phyloP scores from a whole-genome alignment of 1,140 invertebrate species.

The Drosophila chauvacae region DNA sequence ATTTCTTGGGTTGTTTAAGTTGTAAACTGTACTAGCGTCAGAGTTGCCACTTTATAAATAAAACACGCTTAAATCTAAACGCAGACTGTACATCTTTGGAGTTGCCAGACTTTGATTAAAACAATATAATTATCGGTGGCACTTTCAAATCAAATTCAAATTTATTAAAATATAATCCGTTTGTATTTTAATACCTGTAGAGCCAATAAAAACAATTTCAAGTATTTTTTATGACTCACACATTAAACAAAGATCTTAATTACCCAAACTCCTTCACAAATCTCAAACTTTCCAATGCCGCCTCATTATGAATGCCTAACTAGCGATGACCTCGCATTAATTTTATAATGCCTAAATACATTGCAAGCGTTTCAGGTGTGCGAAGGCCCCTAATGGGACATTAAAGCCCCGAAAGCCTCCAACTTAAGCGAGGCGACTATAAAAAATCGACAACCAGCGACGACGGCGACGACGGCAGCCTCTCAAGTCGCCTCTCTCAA shows the following conservation, averaged over 20 bases:
- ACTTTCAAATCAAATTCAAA: too few species aligned
- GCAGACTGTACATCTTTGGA: not conserved
- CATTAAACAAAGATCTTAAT: constrained; percentile 4
- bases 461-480: constrained; percentile 38
- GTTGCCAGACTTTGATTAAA: not conserved
- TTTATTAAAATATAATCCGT: not conserved
- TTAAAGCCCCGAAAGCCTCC: constrained; percentile 58
- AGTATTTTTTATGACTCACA: not conserved
- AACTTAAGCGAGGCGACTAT: constrained; percentile 59
- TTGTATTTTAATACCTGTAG: not conserved
- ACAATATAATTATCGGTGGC: too few species aligned
- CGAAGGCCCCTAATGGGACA: constrained; percentile 52
- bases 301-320: constrained; percentile 34
- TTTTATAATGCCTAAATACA: constrained; percentile 55
- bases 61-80: not conserved
- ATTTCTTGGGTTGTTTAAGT: not conserved
- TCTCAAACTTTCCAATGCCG: constrained; percentile 1
- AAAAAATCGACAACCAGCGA: constrained; percentile 55
- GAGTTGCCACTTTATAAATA: too few species aligned
- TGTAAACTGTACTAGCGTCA: too few species aligned
- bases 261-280: not conserved
- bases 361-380: constrained; percentile 35
- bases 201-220: not conserved
- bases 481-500: constrained; percentile 25
- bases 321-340: constrained; percentile 43